phyloP scores from a whole-genome alignment of 2,888 invertebrate genomes.

The Acronicta aceris region DNA sequence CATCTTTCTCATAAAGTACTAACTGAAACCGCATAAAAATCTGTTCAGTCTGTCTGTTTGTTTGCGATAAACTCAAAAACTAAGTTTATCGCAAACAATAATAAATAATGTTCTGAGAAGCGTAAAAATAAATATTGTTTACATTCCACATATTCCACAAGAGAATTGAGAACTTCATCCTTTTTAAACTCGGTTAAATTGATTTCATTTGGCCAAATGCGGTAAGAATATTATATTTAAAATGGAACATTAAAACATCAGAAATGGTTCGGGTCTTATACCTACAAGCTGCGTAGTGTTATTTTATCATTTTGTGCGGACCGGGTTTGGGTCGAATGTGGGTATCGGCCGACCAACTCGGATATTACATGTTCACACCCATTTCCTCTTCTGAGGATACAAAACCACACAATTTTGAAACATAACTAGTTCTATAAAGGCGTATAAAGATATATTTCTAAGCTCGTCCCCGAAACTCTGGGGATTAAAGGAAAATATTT shows the following conservation, averaged over 20 bases:
- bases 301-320: constrained; percentile 63
- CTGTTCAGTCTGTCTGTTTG: too few relatives aligned
- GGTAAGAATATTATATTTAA: constrained; percentile 22
- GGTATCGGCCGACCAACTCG: constrained; percentile 55
- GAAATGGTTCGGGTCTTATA: constrained; percentile 11
- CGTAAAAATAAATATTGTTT: too few relatives aligned
- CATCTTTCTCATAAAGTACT: too few relatives aligned
- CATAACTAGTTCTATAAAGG: constrained; percentile 30
- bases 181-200: background rate
- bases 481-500: constrained; percentile 36
- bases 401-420: constrained; percentile 52
- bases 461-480: background rate
- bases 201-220: background rate
- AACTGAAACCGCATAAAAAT: too few relatives aligned
- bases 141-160: too few relatives aligned
- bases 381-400: constrained; percentile 58
- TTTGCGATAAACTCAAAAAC: too few relatives aligned
- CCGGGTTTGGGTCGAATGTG: constrained; percentile 31
- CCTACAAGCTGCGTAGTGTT: constrained; percentile 32
- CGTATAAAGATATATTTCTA: constrained; percentile 6
- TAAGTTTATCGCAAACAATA: too few relatives aligned
- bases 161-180: too few relatives aligned
- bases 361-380: constrained; percentile 69
- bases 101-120: too few relatives aligned
- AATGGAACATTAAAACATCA: constrained; percentile 26